phyloP scores from a whole-genome alignment of 1,140 invertebrate genomes.

The Drosophila ogumai region DNA sequence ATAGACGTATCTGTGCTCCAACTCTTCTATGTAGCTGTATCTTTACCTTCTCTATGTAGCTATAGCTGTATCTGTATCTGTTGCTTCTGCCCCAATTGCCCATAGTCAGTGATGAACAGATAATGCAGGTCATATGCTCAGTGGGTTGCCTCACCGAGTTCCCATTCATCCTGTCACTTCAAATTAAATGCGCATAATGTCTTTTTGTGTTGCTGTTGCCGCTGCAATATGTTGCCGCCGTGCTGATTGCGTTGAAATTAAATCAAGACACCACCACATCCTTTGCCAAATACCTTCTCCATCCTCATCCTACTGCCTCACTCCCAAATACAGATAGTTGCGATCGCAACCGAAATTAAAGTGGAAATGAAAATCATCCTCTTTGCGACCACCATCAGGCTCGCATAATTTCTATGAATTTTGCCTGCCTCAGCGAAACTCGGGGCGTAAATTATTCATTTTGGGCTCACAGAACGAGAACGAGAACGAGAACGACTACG shows the following conservation, averaged over 20 bases:
- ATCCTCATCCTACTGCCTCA: not conserved
- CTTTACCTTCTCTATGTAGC: not conserved
- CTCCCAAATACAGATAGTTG: constrained; percentile 32
- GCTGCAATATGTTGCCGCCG: constrained; percentile 27
- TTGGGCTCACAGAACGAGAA: constrained; percentile 54
- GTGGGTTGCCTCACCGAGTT: constrained; percentile 23
- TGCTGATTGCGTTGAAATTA: constrained; percentile 60
- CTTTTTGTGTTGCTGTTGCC: constrained; percentile 27
- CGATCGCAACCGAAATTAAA: constrained; percentile 76
- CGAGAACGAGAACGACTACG: constrained; percentile 10
- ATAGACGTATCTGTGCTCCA: not conserved
- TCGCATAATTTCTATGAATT: constrained; percentile 72
- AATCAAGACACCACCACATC: constrained; percentile 54
- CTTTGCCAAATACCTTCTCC: constrained; percentile 5
- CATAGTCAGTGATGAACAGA: constrained; percentile 11
- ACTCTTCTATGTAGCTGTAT: not conserved
- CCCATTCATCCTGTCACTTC: constrained; percentile 27
- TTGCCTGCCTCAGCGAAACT: constrained; percentile 72
- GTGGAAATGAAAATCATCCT: constrained; percentile 53
- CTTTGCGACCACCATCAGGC: constrained; percentile 16
- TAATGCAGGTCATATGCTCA: constrained; percentile 62
- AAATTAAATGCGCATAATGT: constrained; percentile 54
- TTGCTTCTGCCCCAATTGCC: constrained; percentile 5
- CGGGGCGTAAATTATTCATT: constrained; percentile 75
- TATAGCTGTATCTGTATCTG: constrained; percentile 1